Evolutionary conservation across 2,113 vertebrate species (phyloP).

Genomic region (Tenebrosternarchus preto): DNA sequence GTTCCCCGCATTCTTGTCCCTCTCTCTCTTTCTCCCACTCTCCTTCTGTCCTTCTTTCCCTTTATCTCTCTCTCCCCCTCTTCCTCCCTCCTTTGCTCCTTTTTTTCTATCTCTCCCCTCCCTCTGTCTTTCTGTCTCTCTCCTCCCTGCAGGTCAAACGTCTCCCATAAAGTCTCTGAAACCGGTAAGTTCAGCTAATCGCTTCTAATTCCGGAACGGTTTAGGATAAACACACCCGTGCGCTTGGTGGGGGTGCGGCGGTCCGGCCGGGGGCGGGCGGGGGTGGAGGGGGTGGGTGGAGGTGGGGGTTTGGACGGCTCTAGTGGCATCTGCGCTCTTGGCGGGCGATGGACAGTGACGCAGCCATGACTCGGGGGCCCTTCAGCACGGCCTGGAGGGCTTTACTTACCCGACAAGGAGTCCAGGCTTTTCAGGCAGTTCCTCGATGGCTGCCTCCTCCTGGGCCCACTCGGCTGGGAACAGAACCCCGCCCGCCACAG

Average conservation of each 20-base stretch:
- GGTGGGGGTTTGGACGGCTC: neutral
- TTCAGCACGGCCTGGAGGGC: neutral
- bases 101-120: constrained; percentile 21
- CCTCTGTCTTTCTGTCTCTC: constrained; percentile 33
- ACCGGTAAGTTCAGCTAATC: constrained; percentile 82
- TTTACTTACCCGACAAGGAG: constrained; percentile 30
- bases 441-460: too few species aligned
- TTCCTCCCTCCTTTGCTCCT: neutral
- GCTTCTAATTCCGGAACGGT: constrained; percentile 37
- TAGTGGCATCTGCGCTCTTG: constrained; percentile 20
- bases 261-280: constrained; percentile 1
- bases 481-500: too few species aligned
- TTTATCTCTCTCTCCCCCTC: neutral
- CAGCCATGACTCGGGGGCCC: neutral
- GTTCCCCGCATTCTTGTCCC: too few species aligned
- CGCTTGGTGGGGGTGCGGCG: too few species aligned
- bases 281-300: too few species aligned
- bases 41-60: neutral
- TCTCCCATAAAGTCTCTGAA: constrained; percentile 94
- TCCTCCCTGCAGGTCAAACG: constrained; percentile 81
- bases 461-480: too few species aligned
- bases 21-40: too few species aligned
- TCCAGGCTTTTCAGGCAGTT: too few species aligned
- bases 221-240: constrained; percentile 15
- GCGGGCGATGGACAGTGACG: constrained; percentile 31